Evolutionary conservation across 2,113 vertebrate species (phyloP).

Genomic region (Plectropomus leopardus): DNA sequence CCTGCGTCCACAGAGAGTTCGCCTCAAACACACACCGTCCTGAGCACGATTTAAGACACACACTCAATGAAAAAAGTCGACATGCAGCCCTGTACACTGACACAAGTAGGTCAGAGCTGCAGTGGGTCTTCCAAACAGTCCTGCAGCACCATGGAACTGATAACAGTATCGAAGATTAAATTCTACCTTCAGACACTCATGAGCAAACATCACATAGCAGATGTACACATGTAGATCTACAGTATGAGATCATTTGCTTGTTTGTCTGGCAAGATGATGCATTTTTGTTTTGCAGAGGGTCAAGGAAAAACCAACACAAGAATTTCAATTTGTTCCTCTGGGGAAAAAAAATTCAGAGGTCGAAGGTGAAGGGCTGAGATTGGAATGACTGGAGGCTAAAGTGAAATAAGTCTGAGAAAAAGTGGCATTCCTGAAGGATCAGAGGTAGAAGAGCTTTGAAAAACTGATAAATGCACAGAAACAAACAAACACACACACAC

Average conservation of each 20-base stretch:
- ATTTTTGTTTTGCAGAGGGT: constrained; percentile 29
- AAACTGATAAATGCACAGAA: too few relatives aligned
- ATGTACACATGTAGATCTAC: not conserved
- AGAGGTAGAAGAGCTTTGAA: too few relatives aligned
- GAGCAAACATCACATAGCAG: constrained; percentile 11
- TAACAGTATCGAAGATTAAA: constrained; percentile 77
- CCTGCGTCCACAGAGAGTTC: constrained; percentile 66
- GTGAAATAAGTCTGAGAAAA: constrained; percentile 41
- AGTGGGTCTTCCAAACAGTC: constrained; percentile 77
- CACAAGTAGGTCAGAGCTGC: constrained; percentile 82
- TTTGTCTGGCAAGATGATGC: not conserved
- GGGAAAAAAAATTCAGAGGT: constrained; percentile 36
- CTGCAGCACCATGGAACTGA: constrained; percentile 65
- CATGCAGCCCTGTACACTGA: constrained; percentile 58
- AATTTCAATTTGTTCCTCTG: constrained; percentile 22
- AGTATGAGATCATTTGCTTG: constrained; percentile 14
- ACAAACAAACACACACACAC: constrained; percentile 22
- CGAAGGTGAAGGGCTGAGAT: constrained; percentile 44
- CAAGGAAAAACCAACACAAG: not conserved
- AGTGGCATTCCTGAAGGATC: constrained; percentile 1
- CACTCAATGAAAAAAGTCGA: constrained; percentile 54
- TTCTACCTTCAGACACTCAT: constrained; percentile 61
- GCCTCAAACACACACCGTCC: constrained; percentile 58
- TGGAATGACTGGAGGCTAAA: constrained; percentile 5
- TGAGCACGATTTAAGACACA: constrained; percentile 49